phyloP scores from a whole-genome alignment of 2,888 invertebrate genomes.

The Philaethria dido region DNA sequence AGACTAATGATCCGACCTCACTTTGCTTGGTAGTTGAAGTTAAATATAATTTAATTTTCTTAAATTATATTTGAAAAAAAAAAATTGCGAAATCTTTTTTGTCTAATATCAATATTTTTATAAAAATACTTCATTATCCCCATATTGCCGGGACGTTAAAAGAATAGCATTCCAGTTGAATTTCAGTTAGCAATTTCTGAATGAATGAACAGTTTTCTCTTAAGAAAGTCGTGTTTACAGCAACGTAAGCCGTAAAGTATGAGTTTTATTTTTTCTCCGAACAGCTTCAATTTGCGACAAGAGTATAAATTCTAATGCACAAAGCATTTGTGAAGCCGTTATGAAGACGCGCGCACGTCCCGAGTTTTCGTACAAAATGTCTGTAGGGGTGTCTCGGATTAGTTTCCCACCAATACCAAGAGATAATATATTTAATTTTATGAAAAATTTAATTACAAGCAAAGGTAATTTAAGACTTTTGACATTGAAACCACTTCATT shows the following conservation, averaged over 20 bases:
- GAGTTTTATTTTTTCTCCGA: conserved; percentile 46
- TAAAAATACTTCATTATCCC: not conserved
- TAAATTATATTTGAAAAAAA: too few species aligned
- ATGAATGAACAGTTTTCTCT: conserved; percentile 26
- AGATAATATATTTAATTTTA: not conserved
- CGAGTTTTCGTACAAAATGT: conserved; percentile 46
- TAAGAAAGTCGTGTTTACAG: conserved; percentile 28
- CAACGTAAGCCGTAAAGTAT: conserved; percentile 39
- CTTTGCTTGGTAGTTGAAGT: too few species aligned
- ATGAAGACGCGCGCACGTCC: conserved; percentile 57
- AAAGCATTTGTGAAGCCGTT: conserved; percentile 51
- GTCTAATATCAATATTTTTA: too few species aligned
- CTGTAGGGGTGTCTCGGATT: conserved; percentile 51
- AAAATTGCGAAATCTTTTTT: too few species aligned
- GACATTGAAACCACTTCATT: too few species aligned
- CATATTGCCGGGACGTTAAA: not conserved
- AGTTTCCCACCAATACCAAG: not conserved
- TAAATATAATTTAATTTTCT: too few species aligned
- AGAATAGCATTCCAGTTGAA: too few species aligned
- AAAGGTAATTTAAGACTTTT: too few species aligned
- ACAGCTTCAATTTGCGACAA: conserved; percentile 51
- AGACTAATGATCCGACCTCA: not conserved
- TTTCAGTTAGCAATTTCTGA: conserved; percentile 27
- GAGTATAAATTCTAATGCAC: conserved; percentile 57
- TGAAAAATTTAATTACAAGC: not conserved